Evolutionary conservation across 2,888 invertebrate species (phyloP).

Genomic region (Drosophila mimica): DNA sequence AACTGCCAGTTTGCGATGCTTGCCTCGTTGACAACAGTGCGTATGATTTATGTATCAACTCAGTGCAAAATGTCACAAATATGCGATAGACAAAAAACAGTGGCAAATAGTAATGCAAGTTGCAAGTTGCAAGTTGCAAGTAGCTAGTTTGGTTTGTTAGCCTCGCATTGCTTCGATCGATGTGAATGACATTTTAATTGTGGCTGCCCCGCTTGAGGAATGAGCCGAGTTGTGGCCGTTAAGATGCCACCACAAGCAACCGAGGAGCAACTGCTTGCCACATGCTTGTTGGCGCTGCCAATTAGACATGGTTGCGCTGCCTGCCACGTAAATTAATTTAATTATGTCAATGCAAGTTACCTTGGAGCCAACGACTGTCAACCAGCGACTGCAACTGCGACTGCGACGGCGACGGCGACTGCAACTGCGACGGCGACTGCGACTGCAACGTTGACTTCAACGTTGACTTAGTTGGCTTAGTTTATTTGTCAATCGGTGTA

Average conservation of each 20-base stretch:
- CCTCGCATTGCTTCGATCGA: conserved; percentile 43
- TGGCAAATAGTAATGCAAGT: conserved; percentile 3
- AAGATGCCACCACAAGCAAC: conserved; percentile 21
- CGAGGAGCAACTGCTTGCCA: conserved; percentile 40
- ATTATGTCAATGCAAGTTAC: conserved; percentile 84
- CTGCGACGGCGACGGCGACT: background rate
- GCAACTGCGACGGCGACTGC: conserved; percentile 11
- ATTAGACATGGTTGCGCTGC: conserved; percentile 69
- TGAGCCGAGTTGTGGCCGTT: conserved; percentile 29
- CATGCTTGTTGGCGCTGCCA: conserved; percentile 76
- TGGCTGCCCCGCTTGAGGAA: conserved; percentile 49
- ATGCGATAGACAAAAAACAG: conserved; percentile 29
- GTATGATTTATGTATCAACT: conserved; percentile 72
- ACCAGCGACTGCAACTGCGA: conserved; percentile 11
- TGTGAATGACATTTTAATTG: conserved; percentile 77
- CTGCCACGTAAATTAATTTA: conserved; percentile 83
- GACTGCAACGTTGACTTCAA: conserved; percentile 10
- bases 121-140: conserved; percentile 62
- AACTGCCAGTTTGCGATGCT: conserved; percentile 35
- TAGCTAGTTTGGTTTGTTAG: conserved; percentile 11
- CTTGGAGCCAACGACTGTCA: conserved; percentile 70
- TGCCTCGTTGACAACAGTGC: conserved; percentile 59
- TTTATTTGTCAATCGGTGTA: conserved; percentile 77
- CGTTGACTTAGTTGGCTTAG: conserved; percentile 68
- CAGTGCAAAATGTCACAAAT: conserved; percentile 62